Percentiles rank a stretch among this genome's conserved stretches.
These are phyloP conservation scores for Beroe forskalii DNA, from an alignment of 37 sponge, comb jelly and placozoan genomes.

Conservation along the genomic window DNA sequence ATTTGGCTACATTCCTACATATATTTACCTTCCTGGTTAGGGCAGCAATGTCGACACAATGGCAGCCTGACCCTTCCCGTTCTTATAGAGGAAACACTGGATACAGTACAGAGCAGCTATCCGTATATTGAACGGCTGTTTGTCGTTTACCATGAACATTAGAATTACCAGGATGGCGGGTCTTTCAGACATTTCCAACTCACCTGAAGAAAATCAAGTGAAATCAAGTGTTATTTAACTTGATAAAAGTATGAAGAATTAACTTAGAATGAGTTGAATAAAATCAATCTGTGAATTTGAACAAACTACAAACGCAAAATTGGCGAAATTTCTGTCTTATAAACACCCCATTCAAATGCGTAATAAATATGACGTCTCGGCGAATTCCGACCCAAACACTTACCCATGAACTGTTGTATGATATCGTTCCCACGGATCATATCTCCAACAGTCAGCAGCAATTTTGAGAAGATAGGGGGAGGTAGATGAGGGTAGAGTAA, in stretches of 20 bases:
- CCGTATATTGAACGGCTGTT: slow-evolving; percentile 76
- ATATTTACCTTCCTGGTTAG: slow-evolving; percentile 43
- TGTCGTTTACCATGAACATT: slow-evolving; percentile 91
- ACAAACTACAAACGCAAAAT: no score
- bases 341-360: no score
- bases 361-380: no score
- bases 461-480: not conserved
- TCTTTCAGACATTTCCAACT: slow-evolving; percentile 63
- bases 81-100: slow-evolving; percentile 80
- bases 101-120: slow-evolving; percentile 91
- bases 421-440: slow-evolving; percentile 51
- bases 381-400: no score
- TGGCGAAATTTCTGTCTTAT: no score
- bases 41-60: slow-evolving; percentile 87
- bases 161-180: slow-evolving; percentile 82
- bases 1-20: no score
- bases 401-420: slow-evolving; percentile 65
- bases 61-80: slow-evolving; percentile 74
- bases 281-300: no score
- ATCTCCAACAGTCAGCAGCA: slow-evolving; percentile 54
- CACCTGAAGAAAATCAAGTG: not conserved
- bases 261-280: no score
- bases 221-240: no score
- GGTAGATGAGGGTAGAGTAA: not conserved
- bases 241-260: no score